Conservation (phyloP, 2,888 invertebrate species). For the Drosophila merina region DNA sequence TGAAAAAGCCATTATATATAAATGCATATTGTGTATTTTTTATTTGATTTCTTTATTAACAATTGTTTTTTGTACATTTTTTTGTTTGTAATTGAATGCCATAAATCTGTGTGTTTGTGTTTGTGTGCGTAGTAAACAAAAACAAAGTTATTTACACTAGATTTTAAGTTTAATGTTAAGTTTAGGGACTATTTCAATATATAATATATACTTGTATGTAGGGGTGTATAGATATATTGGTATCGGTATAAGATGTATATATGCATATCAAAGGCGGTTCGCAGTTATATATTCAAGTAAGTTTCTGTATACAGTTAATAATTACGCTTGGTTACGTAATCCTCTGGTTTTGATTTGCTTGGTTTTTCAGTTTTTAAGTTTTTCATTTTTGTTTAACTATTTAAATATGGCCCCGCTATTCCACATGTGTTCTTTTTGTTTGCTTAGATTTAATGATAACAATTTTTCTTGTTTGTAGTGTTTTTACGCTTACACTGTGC, state of each 20-base stretch:
- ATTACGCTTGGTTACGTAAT: conserved; percentile 36
- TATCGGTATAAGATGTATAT: conserved; percentile 59
- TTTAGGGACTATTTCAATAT: conserved; percentile 64
- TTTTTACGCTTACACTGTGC: conserved; percentile 51
- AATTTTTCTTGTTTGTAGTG: conserved; percentile 41
- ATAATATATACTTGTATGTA: conserved; percentile 59
- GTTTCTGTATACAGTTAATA: conserved; percentile 69
- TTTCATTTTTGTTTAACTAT: conserved; percentile 67
- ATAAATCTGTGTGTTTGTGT: conserved; percentile 50
- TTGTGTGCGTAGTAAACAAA: conserved; percentile 69
- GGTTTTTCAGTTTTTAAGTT: conserved; percentile 27
- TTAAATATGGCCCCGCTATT: conserved; percentile 84
- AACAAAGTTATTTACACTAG: conserved; percentile 77
- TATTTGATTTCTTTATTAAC: conserved; percentile 66
- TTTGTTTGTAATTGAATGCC: conserved; percentile 68
- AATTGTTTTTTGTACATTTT: conserved; percentile 74
- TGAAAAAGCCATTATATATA: conserved; percentile 44
- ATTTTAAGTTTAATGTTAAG: conserved; percentile 47
- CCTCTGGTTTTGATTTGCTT: conserved; percentile 45
- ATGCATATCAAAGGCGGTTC: conserved; percentile 77
- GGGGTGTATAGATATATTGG: conserved; percentile 49
- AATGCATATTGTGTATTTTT: conserved; percentile 64
- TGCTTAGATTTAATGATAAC: conserved; percentile 72
- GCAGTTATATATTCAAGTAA: conserved; percentile 59
- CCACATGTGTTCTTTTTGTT: conserved; percentile 81